Base-by-base conservation (phyloP, 1,140 invertebrate genomes). In the Trichonephila inaurata region DNA sequence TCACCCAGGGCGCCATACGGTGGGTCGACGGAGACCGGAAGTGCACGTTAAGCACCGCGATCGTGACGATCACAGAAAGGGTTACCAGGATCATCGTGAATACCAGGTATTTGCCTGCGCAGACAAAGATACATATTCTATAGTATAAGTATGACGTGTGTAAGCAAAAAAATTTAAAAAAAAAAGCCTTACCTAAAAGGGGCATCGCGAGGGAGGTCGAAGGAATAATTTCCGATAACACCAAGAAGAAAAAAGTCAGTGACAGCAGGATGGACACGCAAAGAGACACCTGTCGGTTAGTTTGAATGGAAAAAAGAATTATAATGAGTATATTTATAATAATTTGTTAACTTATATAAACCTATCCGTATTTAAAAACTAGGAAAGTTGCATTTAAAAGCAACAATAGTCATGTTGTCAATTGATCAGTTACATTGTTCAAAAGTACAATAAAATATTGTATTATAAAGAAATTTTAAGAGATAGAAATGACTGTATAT, bases 61-160 rank as follows among this genome's bases (percentile, higher is more conserved):
- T 99, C 95, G 99, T 99, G 94, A 99, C 98, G 94, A 99, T 97
- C 95, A 99, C 99, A 89, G 99, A 99, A 85, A 99, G 96, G 61
- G 99, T 99, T 94, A 99, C 99, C 95, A 99, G 97, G 95, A 99
- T 98, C 99, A 99, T 99, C 69, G 99, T 99, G 96, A 99, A 99
- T 33, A 99, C 96, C 98, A 96, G 96, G 96, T 99, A 99, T 96
- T 99, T 99, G 94, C 92, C 92, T 93, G 92, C 1, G 24, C 60
- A 33, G 60, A 28, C 4, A 28, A 4, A 77, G 21, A 96, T 99
- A 99, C 95, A 99, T 99, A 96, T 99, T 98, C 0, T 98, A 99
- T 95, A 99, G 98, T 14, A 99, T 6, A 10, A 51, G 44, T 10
- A 10, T 51, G 8, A 51, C 44, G 5, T n/a, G n/a, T n/a, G n/a